Percentiles rank a stretch among this genome's conserved stretches.
phyloP scores from a whole-genome alignment of 2,888 invertebrate species.

The Endotricha flammealis region DNA sequence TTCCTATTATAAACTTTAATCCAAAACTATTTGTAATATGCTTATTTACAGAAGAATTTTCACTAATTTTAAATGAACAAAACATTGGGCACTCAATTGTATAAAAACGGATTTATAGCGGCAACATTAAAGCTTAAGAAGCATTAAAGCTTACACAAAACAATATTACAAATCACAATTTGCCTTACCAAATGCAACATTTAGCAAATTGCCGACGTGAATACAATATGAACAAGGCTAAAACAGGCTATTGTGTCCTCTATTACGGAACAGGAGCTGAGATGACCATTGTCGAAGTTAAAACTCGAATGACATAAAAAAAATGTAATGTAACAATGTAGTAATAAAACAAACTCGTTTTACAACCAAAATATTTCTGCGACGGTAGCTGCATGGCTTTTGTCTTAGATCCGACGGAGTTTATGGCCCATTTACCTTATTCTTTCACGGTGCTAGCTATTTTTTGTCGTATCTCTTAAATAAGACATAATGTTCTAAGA shows the following conservation, averaged over 20 bases:
- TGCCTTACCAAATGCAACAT: too few species aligned
- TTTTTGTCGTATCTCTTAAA: slow-evolving; percentile 69
- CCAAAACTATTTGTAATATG: too few species aligned
- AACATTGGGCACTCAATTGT: too few species aligned
- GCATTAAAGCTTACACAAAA: too few species aligned
- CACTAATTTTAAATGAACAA: too few species aligned
- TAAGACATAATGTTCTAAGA: slow-evolving; percentile 76
- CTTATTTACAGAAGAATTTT: too few species aligned
- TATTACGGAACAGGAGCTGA: slow-evolving; percentile 63
- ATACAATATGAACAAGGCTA: slow-evolving; percentile 8
- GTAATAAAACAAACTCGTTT: slow-evolving; percentile 63
- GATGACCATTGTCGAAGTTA: slow-evolving; percentile 63
- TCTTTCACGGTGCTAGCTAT: slow-evolving; percentile 55
- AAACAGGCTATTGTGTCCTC: slow-evolving; percentile 36
- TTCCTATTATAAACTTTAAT: too few species aligned
- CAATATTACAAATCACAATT: too few species aligned
- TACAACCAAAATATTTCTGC: slow-evolving; percentile 65
- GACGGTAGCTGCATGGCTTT: slow-evolving; percentile 62
- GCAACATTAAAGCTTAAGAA: too few species aligned
- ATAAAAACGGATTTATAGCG: too few species aligned
- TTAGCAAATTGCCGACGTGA: not conserved
- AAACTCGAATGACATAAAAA: slow-evolving; percentile 61
- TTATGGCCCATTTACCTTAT: slow-evolving; percentile 70
- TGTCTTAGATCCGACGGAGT: slow-evolving; percentile 54
- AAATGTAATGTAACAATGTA: slow-evolving; percentile 58